phyloP scores from a whole-genome alignment of 2,888 invertebrate species.

The Sinohyriopsis cumingii region DNA sequence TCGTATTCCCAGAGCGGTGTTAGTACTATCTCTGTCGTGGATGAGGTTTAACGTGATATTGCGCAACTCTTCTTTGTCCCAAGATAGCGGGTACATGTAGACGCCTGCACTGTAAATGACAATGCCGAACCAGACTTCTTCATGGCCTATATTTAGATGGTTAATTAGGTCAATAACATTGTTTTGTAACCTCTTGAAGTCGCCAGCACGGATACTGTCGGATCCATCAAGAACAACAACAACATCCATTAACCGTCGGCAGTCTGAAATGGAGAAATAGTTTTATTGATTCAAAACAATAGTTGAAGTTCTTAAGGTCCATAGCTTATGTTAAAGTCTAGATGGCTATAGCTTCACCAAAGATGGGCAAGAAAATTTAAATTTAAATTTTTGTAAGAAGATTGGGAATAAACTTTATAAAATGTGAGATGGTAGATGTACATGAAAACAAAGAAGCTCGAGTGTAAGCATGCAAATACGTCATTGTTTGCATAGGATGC shows the following conservation, averaged over 20 bases:
- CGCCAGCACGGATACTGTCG: conserved; percentile 44
- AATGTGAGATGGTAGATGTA: too few species aligned
- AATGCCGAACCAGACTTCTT: conserved; percentile 41
- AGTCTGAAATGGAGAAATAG: conserved; percentile 37
- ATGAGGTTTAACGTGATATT: conserved; percentile 23
- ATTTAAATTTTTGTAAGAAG: too few species aligned
- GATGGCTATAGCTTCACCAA: too few species aligned
- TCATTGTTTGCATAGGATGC: too few species aligned
- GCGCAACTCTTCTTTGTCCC: conserved; percentile 18
- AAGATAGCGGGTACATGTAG: conserved; percentile 24
- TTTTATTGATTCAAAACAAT: too few species aligned
- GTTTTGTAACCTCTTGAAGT: conserved; percentile 41
- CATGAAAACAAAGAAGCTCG: too few species aligned
- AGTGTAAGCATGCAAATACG: too few species aligned
- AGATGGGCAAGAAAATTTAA: too few species aligned
- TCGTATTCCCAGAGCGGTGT: conserved; percentile 42
- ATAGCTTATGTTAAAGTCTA: too few species aligned
- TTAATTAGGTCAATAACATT: conserved; percentile 42
- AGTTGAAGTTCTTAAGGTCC: too few species aligned
- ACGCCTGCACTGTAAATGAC: conserved; percentile 42
- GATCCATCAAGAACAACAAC: conserved; percentile 60
- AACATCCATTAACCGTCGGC: conserved; percentile 51
- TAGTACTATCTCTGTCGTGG: conserved; percentile 38
- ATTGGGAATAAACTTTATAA: too few species aligned
- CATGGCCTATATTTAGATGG: conserved; percentile 37